Conservation (phyloP, 2,888 invertebrate genomes). For the Petrophora chlorosata region DNA sequence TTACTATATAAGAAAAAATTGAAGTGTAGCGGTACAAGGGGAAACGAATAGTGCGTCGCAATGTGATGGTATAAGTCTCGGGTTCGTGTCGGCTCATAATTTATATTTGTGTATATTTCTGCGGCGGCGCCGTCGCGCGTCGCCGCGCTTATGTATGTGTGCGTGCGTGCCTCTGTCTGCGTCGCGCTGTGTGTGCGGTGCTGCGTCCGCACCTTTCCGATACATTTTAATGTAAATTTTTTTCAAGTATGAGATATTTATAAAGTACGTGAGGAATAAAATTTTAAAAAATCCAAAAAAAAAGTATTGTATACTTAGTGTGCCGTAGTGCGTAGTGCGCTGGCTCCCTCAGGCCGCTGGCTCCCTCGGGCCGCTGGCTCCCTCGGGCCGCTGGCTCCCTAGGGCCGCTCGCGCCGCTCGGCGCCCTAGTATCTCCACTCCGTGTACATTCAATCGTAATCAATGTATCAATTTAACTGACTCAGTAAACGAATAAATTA, state of each 20-base stretch:
- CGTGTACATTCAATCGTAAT: constrained; percentile 67
- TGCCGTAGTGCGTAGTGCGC: constrained; percentile 29
- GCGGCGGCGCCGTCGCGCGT: constrained; percentile 16
- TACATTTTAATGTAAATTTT: constrained; percentile 81
- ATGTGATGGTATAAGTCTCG: constrained; percentile 68
- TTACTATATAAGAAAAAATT: constrained; percentile 78
- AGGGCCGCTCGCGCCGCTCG: constrained; percentile 32
- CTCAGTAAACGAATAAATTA: constrained; percentile 81
- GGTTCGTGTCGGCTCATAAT: constrained; percentile 65
- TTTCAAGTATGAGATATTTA: constrained; percentile 83
- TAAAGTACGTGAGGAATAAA: constrained; percentile 79
- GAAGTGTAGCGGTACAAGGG: constrained; percentile 78
- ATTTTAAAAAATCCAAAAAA: constrained; percentile 70
- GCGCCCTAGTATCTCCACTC: constrained; percentile 43
- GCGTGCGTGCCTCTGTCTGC: constrained; percentile 21
- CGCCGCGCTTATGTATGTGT: constrained; percentile 37
- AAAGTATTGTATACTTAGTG: constrained; percentile 62
- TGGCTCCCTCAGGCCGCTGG: constrained; percentile 18
- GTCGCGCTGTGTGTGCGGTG: constrained; percentile 36
- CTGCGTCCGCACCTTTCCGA: constrained; percentile 49
- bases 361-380: constrained; percentile 20
- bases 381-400: constrained; percentile 22
- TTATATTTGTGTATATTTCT: constrained; percentile 66
- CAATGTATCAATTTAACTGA: constrained; percentile 75
- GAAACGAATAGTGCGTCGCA: constrained; percentile 76